Conservation (phyloP, 2,797 vertebrate genomes). For the Neostethus bicornis region DNA sequence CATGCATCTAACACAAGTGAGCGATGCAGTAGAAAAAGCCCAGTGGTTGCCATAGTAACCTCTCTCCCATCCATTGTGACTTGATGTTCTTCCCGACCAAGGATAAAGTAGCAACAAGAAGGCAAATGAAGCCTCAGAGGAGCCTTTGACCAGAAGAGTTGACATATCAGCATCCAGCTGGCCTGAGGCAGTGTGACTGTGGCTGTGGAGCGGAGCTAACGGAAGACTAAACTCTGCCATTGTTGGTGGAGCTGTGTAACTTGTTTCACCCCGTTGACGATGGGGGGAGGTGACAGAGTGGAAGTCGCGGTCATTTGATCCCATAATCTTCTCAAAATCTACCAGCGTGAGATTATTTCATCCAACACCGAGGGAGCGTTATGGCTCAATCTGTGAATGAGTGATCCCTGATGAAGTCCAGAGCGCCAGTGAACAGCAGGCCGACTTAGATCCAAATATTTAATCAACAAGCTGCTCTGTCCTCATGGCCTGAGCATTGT, state of each 20-base stretch:
- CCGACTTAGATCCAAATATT: constrained; percentile 61
- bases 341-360: constrained; percentile 72
- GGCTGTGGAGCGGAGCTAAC: background rate
- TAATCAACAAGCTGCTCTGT: constrained; percentile 59
- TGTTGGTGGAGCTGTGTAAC: constrained; percentile 20
- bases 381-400: constrained; percentile 47
- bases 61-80: constrained; percentile 58
- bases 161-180: constrained; percentile 26
- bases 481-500: constrained; percentile 14
- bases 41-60: constrained; percentile 69
- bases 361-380: constrained; percentile 43
- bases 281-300: background rate
- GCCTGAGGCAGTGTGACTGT: constrained; percentile 8
- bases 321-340: constrained; percentile 72
- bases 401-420: constrained; percentile 38
- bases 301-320: constrained; percentile 43
- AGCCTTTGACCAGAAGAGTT: constrained; percentile 39
- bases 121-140: constrained; percentile 31
- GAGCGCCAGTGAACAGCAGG: constrained; percentile 43
- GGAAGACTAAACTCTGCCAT: constrained; percentile 11
- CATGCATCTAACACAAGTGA: constrained; percentile 36
- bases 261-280: constrained; percentile 24
- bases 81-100: constrained; percentile 62
- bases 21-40: constrained; percentile 53
- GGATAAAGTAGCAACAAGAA: constrained; percentile 49